A percentile compares a stretch with the other conserved stretches of the same genome.
Conservation (phyloP, 2,113 vertebrate genomes). For the Callipepla californica region DNA sequence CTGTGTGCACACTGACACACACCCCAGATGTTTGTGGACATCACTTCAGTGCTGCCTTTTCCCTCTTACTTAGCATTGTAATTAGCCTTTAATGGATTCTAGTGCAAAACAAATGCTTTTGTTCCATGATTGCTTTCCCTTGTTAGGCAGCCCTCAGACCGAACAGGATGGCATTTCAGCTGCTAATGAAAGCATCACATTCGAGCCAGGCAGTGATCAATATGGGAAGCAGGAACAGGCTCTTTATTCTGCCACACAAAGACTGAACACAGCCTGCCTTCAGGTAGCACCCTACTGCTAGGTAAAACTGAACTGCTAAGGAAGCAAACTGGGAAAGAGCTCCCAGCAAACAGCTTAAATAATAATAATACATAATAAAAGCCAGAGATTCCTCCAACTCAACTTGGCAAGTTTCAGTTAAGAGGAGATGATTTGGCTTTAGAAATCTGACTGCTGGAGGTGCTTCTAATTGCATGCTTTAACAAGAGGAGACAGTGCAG, state of each 20-base stretch:
- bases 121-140: conserved; percentile 24
- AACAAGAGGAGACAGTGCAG: not conserved
- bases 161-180: not conserved
- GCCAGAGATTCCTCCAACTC: not conserved
- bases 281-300: not conserved
- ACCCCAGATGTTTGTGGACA: not conserved
- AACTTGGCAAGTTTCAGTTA: not conserved
- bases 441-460: not conserved
- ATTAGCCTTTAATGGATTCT: conserved; percentile 57
- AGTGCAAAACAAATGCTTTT: conserved; percentile 53
- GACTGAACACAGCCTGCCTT: not conserved
- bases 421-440: not conserved
- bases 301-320: not conserved
- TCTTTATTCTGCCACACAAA: not conserved
- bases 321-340: not conserved
- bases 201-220: conserved; percentile 8
- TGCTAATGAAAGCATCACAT: conserved; percentile 50
- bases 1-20: not conserved
- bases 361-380: not conserved
- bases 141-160: conserved; percentile 29
- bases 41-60: conserved; percentile 11
- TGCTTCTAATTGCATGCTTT: not conserved
- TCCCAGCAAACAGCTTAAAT: not conserved
- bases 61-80: conserved; percentile 18
- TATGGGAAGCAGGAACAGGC: not conserved